Conservation (phyloP, 2,113 vertebrate genomes). For the Suncus etruscus region DNA sequence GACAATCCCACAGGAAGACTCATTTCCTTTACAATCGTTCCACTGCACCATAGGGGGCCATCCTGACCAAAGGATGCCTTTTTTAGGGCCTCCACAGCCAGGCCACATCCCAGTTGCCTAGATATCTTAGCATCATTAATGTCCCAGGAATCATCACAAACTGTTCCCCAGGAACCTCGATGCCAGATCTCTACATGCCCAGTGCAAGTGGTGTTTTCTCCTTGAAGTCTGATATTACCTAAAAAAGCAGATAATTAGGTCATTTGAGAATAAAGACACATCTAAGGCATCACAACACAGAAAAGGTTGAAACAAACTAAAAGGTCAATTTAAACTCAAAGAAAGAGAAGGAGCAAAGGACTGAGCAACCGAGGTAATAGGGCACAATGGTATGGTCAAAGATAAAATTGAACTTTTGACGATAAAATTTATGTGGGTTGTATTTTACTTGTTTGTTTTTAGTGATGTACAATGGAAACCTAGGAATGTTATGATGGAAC, state of each 20-base stretch:
- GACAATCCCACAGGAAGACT: slow-evolving; percentile 81
- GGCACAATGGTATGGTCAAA: no score
- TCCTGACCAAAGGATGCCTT: slow-evolving; percentile 77
- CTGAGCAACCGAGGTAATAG: no score
- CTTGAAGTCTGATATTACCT: slow-evolving; percentile 76
- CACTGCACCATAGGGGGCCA: slow-evolving; percentile 80
- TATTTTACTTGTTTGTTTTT: no score
- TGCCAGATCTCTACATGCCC: slow-evolving; percentile 82
- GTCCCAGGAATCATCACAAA: slow-evolving; percentile 81
- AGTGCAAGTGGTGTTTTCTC: slow-evolving; percentile 56
- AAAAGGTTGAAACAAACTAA: no score
- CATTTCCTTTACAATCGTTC: slow-evolving; percentile 75
- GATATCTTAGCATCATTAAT: slow-evolving; percentile 61
- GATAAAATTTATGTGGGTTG: no score
- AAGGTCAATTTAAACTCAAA: no score
- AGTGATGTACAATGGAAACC: no score
- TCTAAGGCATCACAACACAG: background rate
- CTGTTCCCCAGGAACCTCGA: slow-evolving; percentile 78
- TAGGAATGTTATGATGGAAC: no score
- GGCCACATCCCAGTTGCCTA: slow-evolving; percentile 77
- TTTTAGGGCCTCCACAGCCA: slow-evolving; percentile 42
- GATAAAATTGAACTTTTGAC: no score
- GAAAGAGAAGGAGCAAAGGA: no score
- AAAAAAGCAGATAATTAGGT: slow-evolving; percentile 36
- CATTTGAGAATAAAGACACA: slow-evolving; percentile 19